Evolutionary conservation across 2,888 invertebrate species (phyloP).

Genomic region (Hirtodrosophila duncani): DNA sequence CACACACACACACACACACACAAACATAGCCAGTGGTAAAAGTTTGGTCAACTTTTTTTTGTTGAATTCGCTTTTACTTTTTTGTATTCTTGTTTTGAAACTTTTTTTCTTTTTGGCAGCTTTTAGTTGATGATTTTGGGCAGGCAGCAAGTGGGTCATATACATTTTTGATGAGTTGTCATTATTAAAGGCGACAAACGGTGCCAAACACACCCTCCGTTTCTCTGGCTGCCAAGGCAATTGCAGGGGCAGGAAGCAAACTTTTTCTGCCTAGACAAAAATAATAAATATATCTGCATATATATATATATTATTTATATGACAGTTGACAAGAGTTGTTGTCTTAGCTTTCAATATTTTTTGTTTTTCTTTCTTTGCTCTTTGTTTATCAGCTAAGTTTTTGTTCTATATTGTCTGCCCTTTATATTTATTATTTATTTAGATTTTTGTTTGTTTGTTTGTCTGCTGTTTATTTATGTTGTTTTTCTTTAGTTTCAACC

Average conservation of each 20-base stretch:
- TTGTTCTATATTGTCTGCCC: conserved; percentile 15
- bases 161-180: conserved; percentile 75
- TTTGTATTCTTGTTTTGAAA: conserved; percentile 19
- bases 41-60: conserved; percentile 42
- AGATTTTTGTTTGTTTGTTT: conserved; percentile 22
- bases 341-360: conserved; percentile 28
- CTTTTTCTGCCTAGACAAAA: conserved; percentile 30
- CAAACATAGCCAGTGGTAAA: conserved; percentile 26
- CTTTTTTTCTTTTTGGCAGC: conserved; percentile 34
- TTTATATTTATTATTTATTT: conserved; percentile 41
- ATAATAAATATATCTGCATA: conserved; percentile 31
- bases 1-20: conserved; percentile 13
- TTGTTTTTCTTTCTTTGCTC: conserved; percentile 13
- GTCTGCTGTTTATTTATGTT: too few relatives aligned
- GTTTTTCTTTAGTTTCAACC: conserved; percentile 9
- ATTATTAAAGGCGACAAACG: conserved; percentile 66
- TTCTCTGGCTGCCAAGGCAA: conserved; percentile 32
- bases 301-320: conserved; percentile 60
- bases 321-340: conserved; percentile 51
- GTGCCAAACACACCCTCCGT: background rate
- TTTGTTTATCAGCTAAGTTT: conserved; percentile 36
- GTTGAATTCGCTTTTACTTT: conserved; percentile 21
- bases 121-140: conserved; percentile 37
- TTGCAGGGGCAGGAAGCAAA: conserved; percentile 26
- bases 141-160: conserved; percentile 70